A percentile compares a stretch with the other conserved stretches of the same genome.
Conservation (phyloP, 2,113 vertebrate species). For the Hydrolagus affinis region DNA sequence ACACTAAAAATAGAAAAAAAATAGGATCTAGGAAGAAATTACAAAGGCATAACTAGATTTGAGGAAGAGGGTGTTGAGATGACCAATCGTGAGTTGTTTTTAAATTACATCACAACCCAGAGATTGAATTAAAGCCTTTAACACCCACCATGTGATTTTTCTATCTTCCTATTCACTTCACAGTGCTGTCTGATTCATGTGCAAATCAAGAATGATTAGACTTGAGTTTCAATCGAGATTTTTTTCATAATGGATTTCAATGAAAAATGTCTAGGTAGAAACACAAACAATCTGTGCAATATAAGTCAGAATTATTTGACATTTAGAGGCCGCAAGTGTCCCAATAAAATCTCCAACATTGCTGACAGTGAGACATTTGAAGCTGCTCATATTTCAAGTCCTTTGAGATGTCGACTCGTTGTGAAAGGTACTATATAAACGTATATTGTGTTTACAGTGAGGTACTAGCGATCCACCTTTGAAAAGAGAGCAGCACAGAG, state of each 20-base stretch:
- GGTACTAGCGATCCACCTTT: no score
- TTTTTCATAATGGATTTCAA: not conserved
- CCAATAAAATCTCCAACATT: not conserved
- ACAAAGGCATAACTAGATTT: not conserved
- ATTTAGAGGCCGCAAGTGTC: not conserved
- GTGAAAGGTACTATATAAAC: not conserved
- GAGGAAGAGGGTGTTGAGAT: not conserved
- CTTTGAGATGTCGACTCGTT: not conserved
- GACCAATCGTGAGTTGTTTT: not conserved
- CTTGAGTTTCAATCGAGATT: not conserved
- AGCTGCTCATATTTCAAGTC: no score
- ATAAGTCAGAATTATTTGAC: not conserved
- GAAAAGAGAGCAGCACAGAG: not conserved
- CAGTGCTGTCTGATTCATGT: not conserved
- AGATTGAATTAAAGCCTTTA: constrained; percentile 1
- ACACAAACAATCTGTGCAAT: not conserved
- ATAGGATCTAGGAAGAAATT: not conserved
- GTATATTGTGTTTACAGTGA: no score
- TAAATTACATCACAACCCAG: not conserved
- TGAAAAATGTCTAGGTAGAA: not conserved
- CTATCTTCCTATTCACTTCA: not conserved
- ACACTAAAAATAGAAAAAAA: not conserved
- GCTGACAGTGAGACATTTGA: not conserved
- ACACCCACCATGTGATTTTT: no score
- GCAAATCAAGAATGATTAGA: not conserved